Conservation (phyloP, 2,797 vertebrate species). For the Epinephelus awoara region DNA sequence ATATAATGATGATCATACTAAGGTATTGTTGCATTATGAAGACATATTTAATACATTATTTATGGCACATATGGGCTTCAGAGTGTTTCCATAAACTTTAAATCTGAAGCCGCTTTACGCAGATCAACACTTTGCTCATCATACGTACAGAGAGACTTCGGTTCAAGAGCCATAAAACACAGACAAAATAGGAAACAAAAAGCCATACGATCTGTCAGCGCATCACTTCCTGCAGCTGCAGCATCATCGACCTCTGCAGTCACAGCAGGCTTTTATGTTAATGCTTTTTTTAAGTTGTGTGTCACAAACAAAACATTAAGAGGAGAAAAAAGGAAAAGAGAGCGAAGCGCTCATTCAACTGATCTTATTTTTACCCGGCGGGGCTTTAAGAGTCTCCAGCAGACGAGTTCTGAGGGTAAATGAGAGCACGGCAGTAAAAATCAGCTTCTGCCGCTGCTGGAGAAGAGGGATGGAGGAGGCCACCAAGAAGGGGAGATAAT, state of each 20-base stretch:
- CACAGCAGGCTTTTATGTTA: conserved; percentile 58
- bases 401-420: conserved; percentile 55
- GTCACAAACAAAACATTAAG: conserved; percentile 71
- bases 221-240: conserved; percentile 54
- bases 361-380: conserved; percentile 56
- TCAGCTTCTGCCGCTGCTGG: conserved; percentile 57
- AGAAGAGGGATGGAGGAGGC: conserved; percentile 62
- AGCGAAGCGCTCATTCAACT: conserved; percentile 38
- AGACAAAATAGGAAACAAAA: conserved; percentile 32
- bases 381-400: conserved; percentile 60
- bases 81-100: background rate
- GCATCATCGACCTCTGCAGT: conserved; percentile 43
- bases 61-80: background rate
- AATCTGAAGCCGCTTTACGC: conserved; percentile 7
- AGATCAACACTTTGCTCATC: conserved; percentile 17
- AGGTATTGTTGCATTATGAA: conserved; percentile 7
- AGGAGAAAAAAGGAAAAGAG: conserved; percentile 18
- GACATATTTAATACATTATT: conserved; percentile 12
- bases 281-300: conserved; percentile 50
- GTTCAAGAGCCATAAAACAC: conserved; percentile 31
- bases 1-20: background rate
- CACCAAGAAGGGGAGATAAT: conserved; percentile 77
- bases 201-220: conserved; percentile 28
- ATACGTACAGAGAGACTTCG: conserved; percentile 9
- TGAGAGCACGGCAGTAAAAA: conserved; percentile 63